A percentile compares a stretch with the other conserved stretches of the same genome.
These are phyloP conservation scores for Crioceris asparagi DNA, from an alignment of 2,888 invertebrate genomes.

Conservation along the genomic window DNA sequence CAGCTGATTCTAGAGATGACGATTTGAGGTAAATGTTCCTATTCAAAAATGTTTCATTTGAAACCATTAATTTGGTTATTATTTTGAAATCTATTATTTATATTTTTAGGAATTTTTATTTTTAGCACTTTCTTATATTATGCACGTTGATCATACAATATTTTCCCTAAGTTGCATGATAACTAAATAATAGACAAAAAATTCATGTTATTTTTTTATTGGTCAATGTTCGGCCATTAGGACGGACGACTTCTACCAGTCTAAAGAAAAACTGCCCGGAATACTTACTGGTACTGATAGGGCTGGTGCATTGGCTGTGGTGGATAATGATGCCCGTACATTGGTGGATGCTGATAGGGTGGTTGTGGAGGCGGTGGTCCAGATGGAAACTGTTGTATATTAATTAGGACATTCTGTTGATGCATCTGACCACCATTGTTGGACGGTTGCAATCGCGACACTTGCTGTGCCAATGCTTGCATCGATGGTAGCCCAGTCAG, in stretches of 20 bases:
- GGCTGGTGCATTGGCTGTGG: conserved; percentile 35
- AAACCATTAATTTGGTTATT: too few relatives aligned
- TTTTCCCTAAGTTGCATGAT: too few relatives aligned
- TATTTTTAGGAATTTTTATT: too few relatives aligned
- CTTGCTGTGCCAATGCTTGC: conserved; percentile 41
- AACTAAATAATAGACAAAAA: too few relatives aligned
- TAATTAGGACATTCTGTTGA: conserved; percentile 54
- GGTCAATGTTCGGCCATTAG: too few relatives aligned
- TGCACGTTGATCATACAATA: too few relatives aligned
- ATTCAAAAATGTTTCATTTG: too few relatives aligned
- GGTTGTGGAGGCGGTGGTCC: conserved; percentile 32
- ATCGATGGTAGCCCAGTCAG: conserved; percentile 37
- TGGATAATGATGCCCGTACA: conserved; percentile 29
- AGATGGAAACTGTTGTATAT: conserved; percentile 53
- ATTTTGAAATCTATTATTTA: too few relatives aligned
- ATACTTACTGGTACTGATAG: conserved; percentile 36
- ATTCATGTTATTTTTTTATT: too few relatives aligned
- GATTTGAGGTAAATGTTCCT: conserved; percentile 4
- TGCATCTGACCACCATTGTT: conserved; percentile 38
- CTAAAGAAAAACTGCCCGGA: too few relatives aligned
- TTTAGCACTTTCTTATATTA: too few relatives aligned
- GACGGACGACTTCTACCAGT: too few relatives aligned
- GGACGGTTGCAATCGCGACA: conserved; percentile 34
- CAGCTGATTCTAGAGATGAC: not conserved
- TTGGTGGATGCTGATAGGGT: conserved; percentile 41